Conservation (phyloP, 92 coral and sea anemone genomes). For the Porites divaricata region DNA sequence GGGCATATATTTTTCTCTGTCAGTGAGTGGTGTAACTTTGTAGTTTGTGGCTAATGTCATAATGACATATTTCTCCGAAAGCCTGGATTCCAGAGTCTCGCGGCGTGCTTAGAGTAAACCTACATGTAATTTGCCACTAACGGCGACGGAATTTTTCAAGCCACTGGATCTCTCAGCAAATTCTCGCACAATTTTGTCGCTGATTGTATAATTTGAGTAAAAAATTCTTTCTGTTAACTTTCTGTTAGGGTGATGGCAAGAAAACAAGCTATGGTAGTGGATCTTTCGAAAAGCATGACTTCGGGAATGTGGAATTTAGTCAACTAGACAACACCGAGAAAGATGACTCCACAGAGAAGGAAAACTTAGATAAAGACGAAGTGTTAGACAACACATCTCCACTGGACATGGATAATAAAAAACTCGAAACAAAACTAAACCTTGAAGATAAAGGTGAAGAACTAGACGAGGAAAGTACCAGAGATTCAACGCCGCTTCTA, state of each 20-base stretch:
- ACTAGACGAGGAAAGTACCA: slow-evolving; percentile 45
- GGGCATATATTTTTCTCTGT: too few species aligned
- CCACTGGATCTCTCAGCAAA: too few species aligned
- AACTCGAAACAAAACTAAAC: slow-evolving; percentile 28
- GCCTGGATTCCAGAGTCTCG: too few species aligned
- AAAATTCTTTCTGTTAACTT: neutral
- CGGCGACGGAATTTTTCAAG: too few species aligned
- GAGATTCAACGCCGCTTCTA: slow-evolving; percentile 58
- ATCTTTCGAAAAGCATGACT: slow-evolving; percentile 54
- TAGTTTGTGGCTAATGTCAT: too few species aligned
- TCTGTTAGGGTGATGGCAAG: slow-evolving; percentile 46
- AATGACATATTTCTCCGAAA: too few species aligned
- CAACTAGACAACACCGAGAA: slow-evolving; percentile 68
- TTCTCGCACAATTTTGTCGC: too few species aligned
- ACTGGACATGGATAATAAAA: slow-evolving; percentile 38
- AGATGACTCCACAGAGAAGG: slow-evolving; percentile 83
- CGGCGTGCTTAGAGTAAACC: too few species aligned
- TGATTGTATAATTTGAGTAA: too few species aligned
- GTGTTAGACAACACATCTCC: slow-evolving; percentile 14
- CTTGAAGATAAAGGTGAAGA: slow-evolving; percentile 40
- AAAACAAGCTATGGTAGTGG: slow-evolving; percentile 80
- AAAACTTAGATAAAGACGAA: slow-evolving; percentile 63
- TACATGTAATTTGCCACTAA: too few species aligned
- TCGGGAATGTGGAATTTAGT: slow-evolving; percentile 26
- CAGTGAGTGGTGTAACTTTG: too few species aligned